A percentile compares a stretch with the other conserved stretches of the same genome.
Conservation (phyloP, 2,113 vertebrate genomes). For the Myrmecophaga tridactyla region DNA sequence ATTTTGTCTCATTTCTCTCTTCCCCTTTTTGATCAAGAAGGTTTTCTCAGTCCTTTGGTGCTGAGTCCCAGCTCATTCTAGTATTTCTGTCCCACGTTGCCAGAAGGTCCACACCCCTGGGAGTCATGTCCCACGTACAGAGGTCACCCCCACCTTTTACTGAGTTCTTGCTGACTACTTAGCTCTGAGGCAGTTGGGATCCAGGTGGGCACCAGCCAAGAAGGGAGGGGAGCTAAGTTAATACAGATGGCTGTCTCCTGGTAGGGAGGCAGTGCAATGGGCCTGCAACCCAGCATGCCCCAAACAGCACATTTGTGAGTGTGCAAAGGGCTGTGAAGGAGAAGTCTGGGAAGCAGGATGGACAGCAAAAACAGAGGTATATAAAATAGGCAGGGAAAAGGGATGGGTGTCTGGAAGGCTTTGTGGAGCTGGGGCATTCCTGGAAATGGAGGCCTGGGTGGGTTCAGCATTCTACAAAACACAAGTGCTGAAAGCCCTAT, state of each 20-base stretch:
- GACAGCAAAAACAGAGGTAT: not conserved
- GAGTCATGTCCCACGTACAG: no score
- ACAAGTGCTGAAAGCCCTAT: not conserved
- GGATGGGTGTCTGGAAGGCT: not conserved
- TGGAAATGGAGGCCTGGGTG: not conserved
- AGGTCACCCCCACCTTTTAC: not conserved
- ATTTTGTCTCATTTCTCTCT: no score
- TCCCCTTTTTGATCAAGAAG: no score
- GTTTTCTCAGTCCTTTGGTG: no score
- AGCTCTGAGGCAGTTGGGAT: not conserved
- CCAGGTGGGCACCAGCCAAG: not conserved
- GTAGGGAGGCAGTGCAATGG: not conserved
- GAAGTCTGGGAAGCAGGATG: not conserved
- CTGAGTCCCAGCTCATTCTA: no score
- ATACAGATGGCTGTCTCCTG: not conserved
- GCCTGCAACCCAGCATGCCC: not conserved
- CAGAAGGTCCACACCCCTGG: no score
- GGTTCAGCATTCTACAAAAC: not conserved
- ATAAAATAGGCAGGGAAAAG: not conserved
- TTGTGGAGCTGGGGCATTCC: not conserved
- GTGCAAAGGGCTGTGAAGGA: not conserved
- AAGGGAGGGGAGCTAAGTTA: not conserved
- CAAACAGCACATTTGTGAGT: not conserved
- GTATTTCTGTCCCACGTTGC: no score
- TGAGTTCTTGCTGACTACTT: not conserved